These are phyloP conservation scores for Strigops habroptila DNA, from an alignment of 2,113 vertebrate genomes.

Conservation along the genomic window DNA sequence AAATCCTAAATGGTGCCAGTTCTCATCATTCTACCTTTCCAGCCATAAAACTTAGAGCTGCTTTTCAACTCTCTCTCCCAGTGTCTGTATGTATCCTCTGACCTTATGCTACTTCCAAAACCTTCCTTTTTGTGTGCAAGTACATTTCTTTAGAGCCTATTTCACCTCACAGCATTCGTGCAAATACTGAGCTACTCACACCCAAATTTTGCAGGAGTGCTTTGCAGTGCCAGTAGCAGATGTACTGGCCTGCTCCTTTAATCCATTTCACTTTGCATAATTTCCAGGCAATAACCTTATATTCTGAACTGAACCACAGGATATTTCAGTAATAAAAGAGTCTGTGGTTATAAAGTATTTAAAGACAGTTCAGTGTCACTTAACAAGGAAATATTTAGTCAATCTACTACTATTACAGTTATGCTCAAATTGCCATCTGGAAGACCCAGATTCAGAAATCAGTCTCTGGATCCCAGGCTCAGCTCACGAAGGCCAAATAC, in stretches of 20 bases:
- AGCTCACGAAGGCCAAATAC: slow-evolving; percentile 26
- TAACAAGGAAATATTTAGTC: slow-evolving; percentile 57
- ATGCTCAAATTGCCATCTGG: slow-evolving; percentile 32
- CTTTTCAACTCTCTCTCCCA: background rate
- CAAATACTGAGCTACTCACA: background rate
- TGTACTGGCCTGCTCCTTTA: slow-evolving; percentile 11
- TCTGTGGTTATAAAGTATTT: slow-evolving; percentile 3
- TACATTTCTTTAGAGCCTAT: background rate
- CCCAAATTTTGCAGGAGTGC: background rate
- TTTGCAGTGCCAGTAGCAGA: slow-evolving; percentile 23
- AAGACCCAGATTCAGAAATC: slow-evolving; percentile 56
- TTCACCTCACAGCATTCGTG: background rate
- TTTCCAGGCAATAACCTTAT: slow-evolving; percentile 51
- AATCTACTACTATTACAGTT: slow-evolving; percentile 20
- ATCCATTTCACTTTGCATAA: slow-evolving; percentile 34
- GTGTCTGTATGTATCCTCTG: background rate
- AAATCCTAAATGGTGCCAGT: background rate
- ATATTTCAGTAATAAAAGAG: slow-evolving; percentile 2
- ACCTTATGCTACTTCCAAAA: background rate
- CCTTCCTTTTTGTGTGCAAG: background rate
- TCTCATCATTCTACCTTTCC: background rate
- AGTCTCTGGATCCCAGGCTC: slow-evolving; percentile 21
- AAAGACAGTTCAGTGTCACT: slow-evolving; percentile 42
- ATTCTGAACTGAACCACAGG: slow-evolving; percentile 9
- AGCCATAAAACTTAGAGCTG: background rate